These are phyloP conservation scores for Varanus salvator DNA, from an alignment of 2,113 vertebrate genomes.

Conservation along the genomic window DNA sequence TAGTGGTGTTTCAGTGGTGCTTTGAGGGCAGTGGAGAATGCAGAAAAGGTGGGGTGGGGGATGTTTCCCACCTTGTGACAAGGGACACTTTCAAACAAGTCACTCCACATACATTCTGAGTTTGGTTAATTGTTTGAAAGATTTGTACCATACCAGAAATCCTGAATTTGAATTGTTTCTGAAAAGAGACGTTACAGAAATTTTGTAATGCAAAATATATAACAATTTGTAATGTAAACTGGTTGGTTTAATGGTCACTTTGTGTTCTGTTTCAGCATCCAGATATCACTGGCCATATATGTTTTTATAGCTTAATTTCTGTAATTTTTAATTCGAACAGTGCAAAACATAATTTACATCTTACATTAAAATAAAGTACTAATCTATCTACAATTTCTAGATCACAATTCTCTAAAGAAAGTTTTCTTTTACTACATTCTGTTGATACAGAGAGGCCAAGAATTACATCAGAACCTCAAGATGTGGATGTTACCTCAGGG, in stretches of 20 bases:
- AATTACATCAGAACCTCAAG: constrained; percentile 96
- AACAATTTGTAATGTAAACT: not conserved
- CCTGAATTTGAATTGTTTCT: not conserved
- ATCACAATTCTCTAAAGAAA: constrained; percentile 29
- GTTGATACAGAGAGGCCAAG: constrained; percentile 89
- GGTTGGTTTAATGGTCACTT: not conserved
- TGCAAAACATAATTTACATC: constrained; percentile 20
- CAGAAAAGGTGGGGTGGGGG: too few relatives aligned
- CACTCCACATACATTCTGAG: not conserved
- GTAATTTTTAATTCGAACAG: constrained; percentile 11
- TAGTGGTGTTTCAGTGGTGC: too few relatives aligned
- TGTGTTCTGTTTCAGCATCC: not conserved
- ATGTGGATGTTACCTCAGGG: constrained; percentile 94
- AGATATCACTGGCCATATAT: not conserved
- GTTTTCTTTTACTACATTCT: constrained; percentile 40
- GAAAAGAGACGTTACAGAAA: not conserved
- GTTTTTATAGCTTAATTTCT: not conserved
- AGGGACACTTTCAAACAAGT: not conserved
- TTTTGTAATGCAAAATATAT: not conserved
- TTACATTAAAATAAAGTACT: not conserved
- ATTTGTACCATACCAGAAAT: not conserved
- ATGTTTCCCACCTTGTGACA: too few relatives aligned
- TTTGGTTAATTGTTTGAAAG: not conserved
- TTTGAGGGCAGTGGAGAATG: too few relatives aligned
- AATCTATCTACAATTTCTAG: constrained; percentile 4